These are phyloP conservation scores for Apis laboriosa DNA, from an alignment of 1,140 invertebrate species.

Conservation along the genomic window DNA sequence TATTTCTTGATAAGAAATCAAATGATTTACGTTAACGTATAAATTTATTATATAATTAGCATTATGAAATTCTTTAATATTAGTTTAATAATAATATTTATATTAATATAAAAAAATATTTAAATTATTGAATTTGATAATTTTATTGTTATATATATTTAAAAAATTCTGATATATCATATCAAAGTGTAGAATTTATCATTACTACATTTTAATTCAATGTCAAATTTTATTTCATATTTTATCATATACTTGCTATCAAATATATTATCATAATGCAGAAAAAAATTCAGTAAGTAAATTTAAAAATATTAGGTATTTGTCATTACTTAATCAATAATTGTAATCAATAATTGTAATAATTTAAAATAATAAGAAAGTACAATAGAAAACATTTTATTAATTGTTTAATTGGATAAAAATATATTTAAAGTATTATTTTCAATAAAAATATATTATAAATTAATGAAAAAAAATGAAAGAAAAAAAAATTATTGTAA, in stretches of 20 bases:
- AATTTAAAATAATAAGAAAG: neutral
- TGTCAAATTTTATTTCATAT: neutral
- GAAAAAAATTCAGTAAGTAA: neutral
- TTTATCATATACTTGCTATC: neutral
- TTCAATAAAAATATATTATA: no score
- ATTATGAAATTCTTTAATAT: neutral
- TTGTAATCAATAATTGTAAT: neutral
- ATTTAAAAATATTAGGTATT: neutral
- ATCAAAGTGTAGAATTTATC: neutral
- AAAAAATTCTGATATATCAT: no score
- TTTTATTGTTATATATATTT: neutral
- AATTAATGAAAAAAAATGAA: neutral
- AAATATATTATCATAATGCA: neutral
- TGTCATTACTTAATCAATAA: no score
- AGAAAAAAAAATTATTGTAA: neutral
- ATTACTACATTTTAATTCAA: neutral
- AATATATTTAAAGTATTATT: no score
- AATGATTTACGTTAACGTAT: neutral
- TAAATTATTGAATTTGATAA: neutral
- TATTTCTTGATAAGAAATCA: neutral
- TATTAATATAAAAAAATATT: no score
- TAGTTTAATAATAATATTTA: no score
- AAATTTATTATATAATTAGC: neutral
- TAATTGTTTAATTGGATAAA: no score
- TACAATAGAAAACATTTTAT: neutral